Conservation (phyloP, 2,113 vertebrate genomes). For the Astur gentilis region DNA sequence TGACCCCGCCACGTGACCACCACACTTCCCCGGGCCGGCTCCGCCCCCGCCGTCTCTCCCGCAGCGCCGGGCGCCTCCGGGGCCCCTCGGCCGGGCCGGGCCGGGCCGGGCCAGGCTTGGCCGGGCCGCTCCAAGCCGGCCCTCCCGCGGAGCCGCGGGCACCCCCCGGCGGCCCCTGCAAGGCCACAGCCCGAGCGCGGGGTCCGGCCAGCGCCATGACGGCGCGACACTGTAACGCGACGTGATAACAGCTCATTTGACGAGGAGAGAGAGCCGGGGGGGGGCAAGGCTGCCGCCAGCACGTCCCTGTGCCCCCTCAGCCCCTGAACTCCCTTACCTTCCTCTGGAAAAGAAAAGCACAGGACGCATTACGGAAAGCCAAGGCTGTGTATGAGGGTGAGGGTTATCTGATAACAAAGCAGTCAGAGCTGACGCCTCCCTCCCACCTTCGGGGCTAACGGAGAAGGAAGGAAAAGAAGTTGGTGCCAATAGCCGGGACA, state of each 20-base stretch:
- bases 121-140: too few relatives aligned
- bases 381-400: fast-evolving
- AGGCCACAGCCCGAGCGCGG: background rate
- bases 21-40: too few relatives aligned
- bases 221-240: background rate
- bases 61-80: too few relatives aligned
- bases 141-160: too few relatives aligned
- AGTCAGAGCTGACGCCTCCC: fast-evolving
- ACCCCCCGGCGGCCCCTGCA: too few relatives aligned
- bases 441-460: background rate
- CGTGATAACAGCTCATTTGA: background rate
- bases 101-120: too few relatives aligned
- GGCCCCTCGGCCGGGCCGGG: too few relatives aligned
- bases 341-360: background rate
- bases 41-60: too few relatives aligned
- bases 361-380: fast-evolving
- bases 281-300: background rate
- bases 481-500: background rate
- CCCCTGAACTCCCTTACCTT: background rate
- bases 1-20: too few relatives aligned
- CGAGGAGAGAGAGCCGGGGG: background rate
- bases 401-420: background rate
- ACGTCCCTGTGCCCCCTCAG: background rate
- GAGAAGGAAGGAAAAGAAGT: too few relatives aligned
- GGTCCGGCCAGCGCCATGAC: background rate